phyloP scores from a whole-genome alignment of 2,797 vertebrate genomes.

The Novumbra hubbsi region DNA sequence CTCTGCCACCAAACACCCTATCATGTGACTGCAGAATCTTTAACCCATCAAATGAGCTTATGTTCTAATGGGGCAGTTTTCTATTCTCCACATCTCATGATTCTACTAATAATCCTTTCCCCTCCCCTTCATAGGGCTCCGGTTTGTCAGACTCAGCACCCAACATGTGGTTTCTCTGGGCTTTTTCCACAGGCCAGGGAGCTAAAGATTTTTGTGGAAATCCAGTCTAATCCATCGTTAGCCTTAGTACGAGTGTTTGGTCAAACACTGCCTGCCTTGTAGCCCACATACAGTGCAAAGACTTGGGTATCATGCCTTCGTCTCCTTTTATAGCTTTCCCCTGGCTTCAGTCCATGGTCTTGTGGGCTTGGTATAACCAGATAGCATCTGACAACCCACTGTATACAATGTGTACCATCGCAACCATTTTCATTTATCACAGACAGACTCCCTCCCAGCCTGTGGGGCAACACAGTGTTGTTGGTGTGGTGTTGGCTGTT shows the following conservation, averaged over 20 bases:
- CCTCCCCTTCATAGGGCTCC: slow-evolving; percentile 40
- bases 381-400: not conserved
- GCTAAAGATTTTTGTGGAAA: slow-evolving; percentile 51
- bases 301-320: not conserved
- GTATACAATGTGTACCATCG: not conserved
- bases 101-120: slow-evolving; percentile 64
- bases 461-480: slow-evolving; percentile 35
- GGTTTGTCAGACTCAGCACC: slow-evolving; percentile 52
- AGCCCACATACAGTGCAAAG: no score
- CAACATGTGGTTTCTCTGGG: slow-evolving; percentile 61
- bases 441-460: not conserved
- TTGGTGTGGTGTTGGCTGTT: slow-evolving; percentile 42
- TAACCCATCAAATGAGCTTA: slow-evolving; percentile 75
- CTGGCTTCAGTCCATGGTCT: slow-evolving; percentile 3
- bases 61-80: slow-evolving; percentile 45
- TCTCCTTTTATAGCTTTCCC: not conserved
- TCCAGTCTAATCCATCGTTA: slow-evolving; percentile 68
- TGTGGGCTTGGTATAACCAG: not conserved
- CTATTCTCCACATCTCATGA: slow-evolving; percentile 68
- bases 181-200: slow-evolving; percentile 43
- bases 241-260: slow-evolving; percentile 55
- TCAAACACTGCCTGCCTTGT: slow-evolving; percentile 48
- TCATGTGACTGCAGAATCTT: slow-evolving; percentile 75
- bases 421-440: not conserved
- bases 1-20: slow-evolving; percentile 40